Base-by-base conservation (phyloP, 2,888 invertebrate genomes). In the Rhamphomyia laevipes region DNA sequence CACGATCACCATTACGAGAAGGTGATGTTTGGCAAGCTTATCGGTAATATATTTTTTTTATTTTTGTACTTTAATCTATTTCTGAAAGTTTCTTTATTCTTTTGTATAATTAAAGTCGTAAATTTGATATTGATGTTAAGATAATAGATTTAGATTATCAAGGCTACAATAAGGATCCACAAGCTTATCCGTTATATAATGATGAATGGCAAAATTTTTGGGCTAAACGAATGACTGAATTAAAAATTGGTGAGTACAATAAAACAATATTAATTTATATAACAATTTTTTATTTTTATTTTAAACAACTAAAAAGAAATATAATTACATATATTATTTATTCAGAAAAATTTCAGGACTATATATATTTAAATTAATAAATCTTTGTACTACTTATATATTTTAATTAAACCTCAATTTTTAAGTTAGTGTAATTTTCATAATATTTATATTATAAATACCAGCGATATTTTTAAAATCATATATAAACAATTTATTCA, bases 181-280 rank as follows among this genome's bases (percentile, higher is more conserved):
- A 90, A 64, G 84, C 84, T 55, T 89, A 90, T 69, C 89, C 90
- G 0, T 74, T 80, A 9, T 90, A 90, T 64, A 83, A 85, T 0
- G 83, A 84, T 43, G 89, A 91, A 63, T 91, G 90, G 91, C 86
- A 87, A 64, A 82, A 81, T 62, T 90, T 88, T 67, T 90, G 90
- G 89, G 86, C 87, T 61, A 75, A 76, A 23, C 77, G 87, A 2
- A 86, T 84, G 63, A 84, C 84, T 63, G 85, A 87, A 65, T 71
- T 87, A 42, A 55, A 61, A 30, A 30, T 44, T 21, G 52, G 54
- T 52, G 45, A 27, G 13, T 42, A 4, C 4, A 35, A 10, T n/a
- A 35, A n/a, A n/a, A n/a, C n/a, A n/a, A n/a, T n/a, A n/a, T n/a
- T n/a, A n/a, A n/a, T n/a, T n/a, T n/a, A n/a, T n/a, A n/a, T n/a